Evolutionary conservation across 2,888 invertebrate species (phyloP), one percentile per base, ranked within the genome.

Genomic region (Tyria jacobaeae): DNA sequence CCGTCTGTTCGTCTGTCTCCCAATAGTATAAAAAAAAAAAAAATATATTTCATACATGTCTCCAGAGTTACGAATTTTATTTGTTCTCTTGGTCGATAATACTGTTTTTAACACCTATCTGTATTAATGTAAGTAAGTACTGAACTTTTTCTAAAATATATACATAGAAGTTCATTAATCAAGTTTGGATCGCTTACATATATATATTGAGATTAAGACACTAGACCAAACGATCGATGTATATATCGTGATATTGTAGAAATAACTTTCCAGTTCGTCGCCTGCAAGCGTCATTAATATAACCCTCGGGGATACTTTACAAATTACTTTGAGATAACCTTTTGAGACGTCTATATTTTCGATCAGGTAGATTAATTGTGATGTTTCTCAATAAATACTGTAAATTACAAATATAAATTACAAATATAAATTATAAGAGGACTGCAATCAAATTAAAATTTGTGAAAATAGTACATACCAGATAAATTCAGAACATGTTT

Each of bases 241-340:
- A 9, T 34, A 41, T 12, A 9, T 60, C 17, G 5, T 51, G 60
- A 64, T 50, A 47, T 34, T 50, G 41, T 59, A 62, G 41, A 64
- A 61, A 70, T 62, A 63, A 59, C 57, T 67, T 67, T 70, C 50
- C 62, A 41, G 35, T 21, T 47, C 54, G 52, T 68, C 55, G 35
- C 61, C 34, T 63, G 0, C 48, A 14, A 51, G 62, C 51, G 15
- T 65, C 73, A 72, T 77, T 68, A 60, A 68, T 71, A 62, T 55
- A 61, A 44, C 51, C 59, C 49, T 62, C 27, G 51, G 37, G 21
- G 31, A 57, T 47, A 52, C 63, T 47, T 57, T 47, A 27, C 47
- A 74, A 62, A 68, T 68, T 79, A 60, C 64, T 67, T 47, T 44
- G 51, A 49, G 56, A 62, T 51, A 27, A 58, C 24, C 12, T 9